Conservation (phyloP, 1,140 invertebrate genomes). For the Eriocheir sinensis region DNA sequence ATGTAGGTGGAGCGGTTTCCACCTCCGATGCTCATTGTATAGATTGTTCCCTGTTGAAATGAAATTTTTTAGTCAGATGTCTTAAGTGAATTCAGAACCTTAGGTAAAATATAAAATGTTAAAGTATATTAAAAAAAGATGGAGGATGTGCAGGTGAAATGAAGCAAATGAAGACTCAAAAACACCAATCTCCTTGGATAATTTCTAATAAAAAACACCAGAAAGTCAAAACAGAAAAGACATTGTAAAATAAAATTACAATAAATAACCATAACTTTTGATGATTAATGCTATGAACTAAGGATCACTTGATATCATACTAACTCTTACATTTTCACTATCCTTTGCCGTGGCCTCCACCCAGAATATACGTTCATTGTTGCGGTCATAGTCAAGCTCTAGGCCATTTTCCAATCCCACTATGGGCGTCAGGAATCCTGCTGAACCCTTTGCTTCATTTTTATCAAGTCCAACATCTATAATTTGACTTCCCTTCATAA, state of each 20-base stretch:
- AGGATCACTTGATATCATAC: background rate
- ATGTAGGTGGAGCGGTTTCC: conserved; percentile 94
- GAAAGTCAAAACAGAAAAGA: too few species aligned
- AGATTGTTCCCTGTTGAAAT: conserved; percentile 89
- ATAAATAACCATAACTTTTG: too few species aligned
- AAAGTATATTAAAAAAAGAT: too few species aligned
- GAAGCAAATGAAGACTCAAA: too few species aligned
- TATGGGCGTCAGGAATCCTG: conserved; percentile 92
- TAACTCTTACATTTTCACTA: conserved; percentile 82
- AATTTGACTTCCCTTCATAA: conserved; percentile 94
- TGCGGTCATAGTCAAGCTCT: conserved; percentile 95
- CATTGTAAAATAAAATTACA: background rate
- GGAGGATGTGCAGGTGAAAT: too few species aligned
- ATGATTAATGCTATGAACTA: background rate
- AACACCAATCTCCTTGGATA: too few species aligned
- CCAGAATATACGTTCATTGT: conserved; percentile 92
- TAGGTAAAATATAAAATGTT: background rate
- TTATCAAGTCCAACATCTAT: conserved; percentile 90
- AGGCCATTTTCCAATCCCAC: conserved; percentile 94
- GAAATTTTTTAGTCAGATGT: conserved; percentile 41
- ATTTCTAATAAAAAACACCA: too few species aligned
- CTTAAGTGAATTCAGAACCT: too few species aligned
- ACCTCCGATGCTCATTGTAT: conserved; percentile 91
- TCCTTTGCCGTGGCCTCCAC: conserved; percentile 86
- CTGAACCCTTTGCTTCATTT: conserved; percentile 85